phyloP scores from a whole-genome alignment of 1,140 invertebrate species.

The Brachionus rotundiformis region DNA sequence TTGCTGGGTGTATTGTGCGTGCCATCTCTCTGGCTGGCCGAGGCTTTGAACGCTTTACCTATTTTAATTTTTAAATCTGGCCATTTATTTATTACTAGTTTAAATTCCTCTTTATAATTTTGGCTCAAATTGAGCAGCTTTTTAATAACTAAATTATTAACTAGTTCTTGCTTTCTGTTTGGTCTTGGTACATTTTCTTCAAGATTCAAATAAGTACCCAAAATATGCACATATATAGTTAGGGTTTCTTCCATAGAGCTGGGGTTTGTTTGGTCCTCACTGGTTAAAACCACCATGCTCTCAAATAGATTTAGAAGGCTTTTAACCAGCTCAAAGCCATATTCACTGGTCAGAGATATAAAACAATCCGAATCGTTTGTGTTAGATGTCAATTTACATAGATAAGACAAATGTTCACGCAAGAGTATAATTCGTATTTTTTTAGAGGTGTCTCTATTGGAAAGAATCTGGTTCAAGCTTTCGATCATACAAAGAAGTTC shows the following conservation, averaged over 20 bases:
- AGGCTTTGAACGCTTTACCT: constrained; percentile 16
- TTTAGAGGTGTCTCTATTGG: constrained; percentile 33
- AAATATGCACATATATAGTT: constrained; percentile 43
- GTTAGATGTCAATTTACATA: constrained; percentile 19
- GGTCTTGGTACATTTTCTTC: background rate
- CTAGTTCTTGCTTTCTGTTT: background rate
- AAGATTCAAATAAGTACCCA: constrained; percentile 18
- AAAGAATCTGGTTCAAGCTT: constrained; percentile 7
- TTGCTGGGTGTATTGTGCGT: background rate
- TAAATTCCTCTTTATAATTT: constrained; percentile 49
- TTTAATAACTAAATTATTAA: constrained; percentile 37
- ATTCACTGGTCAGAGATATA: constrained; percentile 17
- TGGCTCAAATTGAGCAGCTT: constrained; percentile 6
- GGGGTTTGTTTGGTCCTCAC: background rate
- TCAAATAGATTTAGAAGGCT: constrained; percentile 13
- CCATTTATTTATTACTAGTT: background rate
- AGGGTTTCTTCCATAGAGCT: background rate
- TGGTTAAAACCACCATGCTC: background rate
- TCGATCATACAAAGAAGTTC: constrained; percentile 43
- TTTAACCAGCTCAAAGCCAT: constrained; percentile 29
- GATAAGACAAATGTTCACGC: constrained; percentile 43
- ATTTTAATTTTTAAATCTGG: constrained; percentile 41
- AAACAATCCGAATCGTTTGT: constrained; percentile 4
- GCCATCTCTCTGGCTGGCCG: background rate
- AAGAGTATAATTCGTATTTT: constrained; percentile 27